These are phyloP conservation scores for Parascotia fuliginaria DNA, from an alignment of 2,888 invertebrate genomes.

Conservation along the genomic window DNA sequence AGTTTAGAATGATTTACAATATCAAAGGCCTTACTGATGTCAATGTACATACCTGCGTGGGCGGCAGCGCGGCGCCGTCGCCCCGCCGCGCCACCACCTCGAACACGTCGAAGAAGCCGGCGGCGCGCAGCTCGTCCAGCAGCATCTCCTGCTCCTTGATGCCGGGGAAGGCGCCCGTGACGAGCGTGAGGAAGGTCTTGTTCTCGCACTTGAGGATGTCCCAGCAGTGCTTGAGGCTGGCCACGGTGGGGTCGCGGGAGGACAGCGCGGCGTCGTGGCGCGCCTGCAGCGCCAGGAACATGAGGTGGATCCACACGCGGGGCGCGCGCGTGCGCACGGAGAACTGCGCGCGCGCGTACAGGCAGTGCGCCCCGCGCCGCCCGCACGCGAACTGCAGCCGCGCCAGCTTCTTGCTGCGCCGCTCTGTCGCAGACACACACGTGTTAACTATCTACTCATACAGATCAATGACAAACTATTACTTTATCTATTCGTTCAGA, in stretches of 20 bases:
- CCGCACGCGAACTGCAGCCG: constrained; percentile 96
- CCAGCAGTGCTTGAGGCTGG: constrained; percentile 96
- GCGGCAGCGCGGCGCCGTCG: constrained; percentile 49
- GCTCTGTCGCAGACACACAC: constrained; percentile 87
- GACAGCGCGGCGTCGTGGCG: constrained; percentile 91
- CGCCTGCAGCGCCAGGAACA: constrained; percentile 97
- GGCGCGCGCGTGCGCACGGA: constrained; percentile 93
- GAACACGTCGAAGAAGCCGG: constrained; percentile 97
- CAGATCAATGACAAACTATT: too few species aligned
- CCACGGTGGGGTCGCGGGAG: constrained; percentile 92
- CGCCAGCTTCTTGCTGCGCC: constrained; percentile 95
- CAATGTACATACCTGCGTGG: constrained; percentile 56
- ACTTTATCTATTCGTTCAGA: too few species aligned
- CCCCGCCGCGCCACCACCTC: constrained; percentile 88
- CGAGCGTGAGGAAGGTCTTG: constrained; percentile 94
- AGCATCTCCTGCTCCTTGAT: constrained; percentile 95
- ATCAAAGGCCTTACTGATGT: too few species aligned
- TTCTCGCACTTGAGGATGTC: constrained; percentile 97
- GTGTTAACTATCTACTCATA: background rate
- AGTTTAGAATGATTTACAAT: too few species aligned
- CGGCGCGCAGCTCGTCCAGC: constrained; percentile 93
- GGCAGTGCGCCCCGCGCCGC: constrained; percentile 94
- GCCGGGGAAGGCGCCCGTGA: constrained; percentile 97
- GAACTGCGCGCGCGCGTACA: constrained; percentile 93
- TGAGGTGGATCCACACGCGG: constrained; percentile 97